These are phyloP conservation scores for Phoxinus dragarum DNA, from an alignment of 2,797 vertebrate genomes.

Conservation along the genomic window DNA sequence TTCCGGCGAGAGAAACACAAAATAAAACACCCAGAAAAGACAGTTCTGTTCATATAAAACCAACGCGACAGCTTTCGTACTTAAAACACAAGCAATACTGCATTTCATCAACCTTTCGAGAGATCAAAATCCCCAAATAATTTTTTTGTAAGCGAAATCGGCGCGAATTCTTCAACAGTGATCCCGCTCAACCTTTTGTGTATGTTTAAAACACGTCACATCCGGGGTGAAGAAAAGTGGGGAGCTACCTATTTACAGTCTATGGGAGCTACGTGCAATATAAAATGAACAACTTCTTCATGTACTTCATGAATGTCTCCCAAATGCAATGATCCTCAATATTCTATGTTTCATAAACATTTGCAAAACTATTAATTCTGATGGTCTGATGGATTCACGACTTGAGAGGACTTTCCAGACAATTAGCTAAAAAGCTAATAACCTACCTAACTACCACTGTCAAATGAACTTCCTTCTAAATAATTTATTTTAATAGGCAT, in stretches of 20 bases:
- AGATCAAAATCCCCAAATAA: neutral
- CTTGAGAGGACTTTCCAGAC: neutral
- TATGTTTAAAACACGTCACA: constrained; percentile 17
- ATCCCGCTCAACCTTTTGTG: constrained; percentile 19
- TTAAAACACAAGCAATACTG: neutral
- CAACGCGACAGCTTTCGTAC: neutral
- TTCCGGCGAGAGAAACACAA: neutral
- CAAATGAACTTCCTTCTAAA: neutral
- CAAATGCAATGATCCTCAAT: neutral
- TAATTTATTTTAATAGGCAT: neutral
- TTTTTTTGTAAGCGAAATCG: neutral
- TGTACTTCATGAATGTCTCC: neutral
- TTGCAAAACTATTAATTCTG: neutral
- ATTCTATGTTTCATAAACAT: neutral
- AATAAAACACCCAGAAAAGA: neutral
- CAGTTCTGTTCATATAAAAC: too few relatives aligned
- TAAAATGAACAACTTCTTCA: neutral
- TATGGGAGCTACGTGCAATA: neutral
- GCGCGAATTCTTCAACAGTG: neutral
- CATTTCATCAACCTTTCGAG: neutral
- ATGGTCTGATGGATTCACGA: neutral
- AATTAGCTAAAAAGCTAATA: neutral
- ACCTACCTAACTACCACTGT: neutral
- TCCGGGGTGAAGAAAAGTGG: constrained; percentile 21
- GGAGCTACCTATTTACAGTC: too few relatives aligned